Conservation (phyloP, 2,888 invertebrate genomes). For the Agapostemon virescens region DNA sequence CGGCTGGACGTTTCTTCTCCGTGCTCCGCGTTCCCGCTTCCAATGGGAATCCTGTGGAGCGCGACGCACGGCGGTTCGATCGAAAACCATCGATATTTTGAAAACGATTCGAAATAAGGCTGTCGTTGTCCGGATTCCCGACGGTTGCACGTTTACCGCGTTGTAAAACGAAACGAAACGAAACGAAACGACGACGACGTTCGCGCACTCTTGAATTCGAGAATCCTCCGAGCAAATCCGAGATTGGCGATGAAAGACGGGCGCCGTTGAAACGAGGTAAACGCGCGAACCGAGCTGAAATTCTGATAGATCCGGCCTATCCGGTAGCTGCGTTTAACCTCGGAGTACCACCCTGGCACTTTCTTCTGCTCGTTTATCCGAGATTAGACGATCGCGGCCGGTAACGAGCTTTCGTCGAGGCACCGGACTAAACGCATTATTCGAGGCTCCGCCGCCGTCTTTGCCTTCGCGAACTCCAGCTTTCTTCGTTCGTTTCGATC, state of each 20-base stretch:
- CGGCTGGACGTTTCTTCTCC: background rate
- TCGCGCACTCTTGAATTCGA: background rate
- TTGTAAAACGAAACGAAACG: too few relatives aligned
- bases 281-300: background rate
- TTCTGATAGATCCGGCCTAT: constrained; percentile 12
- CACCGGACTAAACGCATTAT: constrained; percentile 65
- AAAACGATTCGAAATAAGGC: too few relatives aligned
- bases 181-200: background rate
- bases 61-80: background rate
- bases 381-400: constrained; percentile 65
- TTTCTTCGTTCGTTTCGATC: constrained; percentile 30
- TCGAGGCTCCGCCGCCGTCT: constrained; percentile 29
- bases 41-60: background rate
- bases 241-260: background rate
- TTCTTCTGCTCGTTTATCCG: constrained; percentile 36
- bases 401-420: constrained; percentile 65
- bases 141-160: too few relatives aligned
- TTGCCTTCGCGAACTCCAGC: background rate
- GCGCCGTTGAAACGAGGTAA: background rate
- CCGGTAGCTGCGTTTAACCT: constrained; percentile 61
- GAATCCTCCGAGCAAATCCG: background rate
- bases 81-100: background rate
- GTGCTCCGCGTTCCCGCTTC: background rate
- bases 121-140: too few relatives aligned
- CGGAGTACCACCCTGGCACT: constrained; percentile 51